Conservation (phyloP, 2,888 invertebrate genomes). For the Loripinus fragilis region DNA sequence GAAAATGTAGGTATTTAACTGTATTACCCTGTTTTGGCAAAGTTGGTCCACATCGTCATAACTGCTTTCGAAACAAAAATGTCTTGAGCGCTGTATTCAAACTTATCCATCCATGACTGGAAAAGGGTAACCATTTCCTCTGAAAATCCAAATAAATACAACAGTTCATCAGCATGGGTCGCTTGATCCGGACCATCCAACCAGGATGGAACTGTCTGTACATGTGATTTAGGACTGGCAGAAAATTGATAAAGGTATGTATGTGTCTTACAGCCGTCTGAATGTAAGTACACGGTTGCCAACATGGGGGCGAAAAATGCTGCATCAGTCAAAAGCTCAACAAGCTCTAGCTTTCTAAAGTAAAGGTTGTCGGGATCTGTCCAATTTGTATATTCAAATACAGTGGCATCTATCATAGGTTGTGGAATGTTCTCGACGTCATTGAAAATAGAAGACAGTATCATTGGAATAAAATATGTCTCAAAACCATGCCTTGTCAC, state of each 20-base stretch:
- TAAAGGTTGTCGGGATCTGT: background rate
- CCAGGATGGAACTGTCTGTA: background rate
- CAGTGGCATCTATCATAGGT: background rate
- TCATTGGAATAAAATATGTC: background rate
- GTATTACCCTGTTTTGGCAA: too few species aligned
- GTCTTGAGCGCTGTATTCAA: background rate
- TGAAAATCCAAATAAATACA: background rate
- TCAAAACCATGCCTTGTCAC: background rate
- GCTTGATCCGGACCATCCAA: background rate
- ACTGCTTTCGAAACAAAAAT: background rate
- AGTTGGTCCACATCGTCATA: background rate
- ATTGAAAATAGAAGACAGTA: background rate
- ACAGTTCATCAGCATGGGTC: background rate
- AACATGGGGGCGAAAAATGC: background rate
- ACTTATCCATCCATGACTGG: background rate
- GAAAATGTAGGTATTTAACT: too few species aligned
- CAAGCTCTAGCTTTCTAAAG: background rate
- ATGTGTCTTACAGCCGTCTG: background rate
- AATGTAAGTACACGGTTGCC: background rate
- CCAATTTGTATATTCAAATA: slow-evolving; percentile 16
- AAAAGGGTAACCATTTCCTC: background rate
- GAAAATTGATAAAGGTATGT: background rate
- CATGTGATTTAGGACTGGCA: background rate
- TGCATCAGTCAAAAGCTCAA: background rate
- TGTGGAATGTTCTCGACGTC: background rate